phyloP scores from a whole-genome alignment of 30 jellyfish, hydroid and myxozoan genomes.

The Pseudorhiza aurosa region DNA sequence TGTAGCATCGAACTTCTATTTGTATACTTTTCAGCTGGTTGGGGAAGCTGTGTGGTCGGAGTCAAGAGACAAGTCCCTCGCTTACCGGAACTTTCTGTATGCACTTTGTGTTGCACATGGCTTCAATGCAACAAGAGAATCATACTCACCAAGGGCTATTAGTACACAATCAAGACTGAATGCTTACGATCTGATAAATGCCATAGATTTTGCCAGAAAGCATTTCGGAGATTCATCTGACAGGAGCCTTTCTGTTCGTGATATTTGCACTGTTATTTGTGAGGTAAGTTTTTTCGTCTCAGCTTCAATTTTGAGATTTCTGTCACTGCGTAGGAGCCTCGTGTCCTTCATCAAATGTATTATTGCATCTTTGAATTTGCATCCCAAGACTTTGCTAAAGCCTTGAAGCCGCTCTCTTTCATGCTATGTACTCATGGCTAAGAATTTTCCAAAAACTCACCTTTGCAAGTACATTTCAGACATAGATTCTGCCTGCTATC shows the following conservation, averaged over 20 bases:
- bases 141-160: conserved; percentile 31
- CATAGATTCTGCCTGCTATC: too few relatives aligned
- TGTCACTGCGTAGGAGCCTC: too few relatives aligned
- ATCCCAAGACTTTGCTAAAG: too few relatives aligned
- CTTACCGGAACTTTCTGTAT: conserved; percentile 48
- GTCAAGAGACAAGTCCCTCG: conserved; percentile 40
- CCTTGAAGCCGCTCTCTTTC: too few relatives aligned
- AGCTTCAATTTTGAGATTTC: too few relatives aligned
- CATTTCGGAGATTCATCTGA: conserved; percentile 7
- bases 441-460: too few relatives aligned
- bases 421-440: too few relatives aligned
- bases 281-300: conserved; percentile 24
- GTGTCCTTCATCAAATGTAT: too few relatives aligned
- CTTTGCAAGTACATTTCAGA: too few relatives aligned
- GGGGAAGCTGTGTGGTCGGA: conserved; percentile 21
- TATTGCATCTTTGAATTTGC: too few relatives aligned
- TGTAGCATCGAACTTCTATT: too few relatives aligned
- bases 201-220: conserved; percentile 14
- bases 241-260: conserved; percentile 13
- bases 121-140: conserved; percentile 21
- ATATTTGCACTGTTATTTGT: conserved; percentile 13
- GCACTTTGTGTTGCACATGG: conserved; percentile 67
- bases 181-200: conserved; percentile 1
- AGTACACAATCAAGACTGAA: conserved; percentile 11
- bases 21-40: conserved; percentile 1